phyloP scores from a whole-genome alignment of 2,113 vertebrate genomes.

The Callorhinus ursinus region DNA sequence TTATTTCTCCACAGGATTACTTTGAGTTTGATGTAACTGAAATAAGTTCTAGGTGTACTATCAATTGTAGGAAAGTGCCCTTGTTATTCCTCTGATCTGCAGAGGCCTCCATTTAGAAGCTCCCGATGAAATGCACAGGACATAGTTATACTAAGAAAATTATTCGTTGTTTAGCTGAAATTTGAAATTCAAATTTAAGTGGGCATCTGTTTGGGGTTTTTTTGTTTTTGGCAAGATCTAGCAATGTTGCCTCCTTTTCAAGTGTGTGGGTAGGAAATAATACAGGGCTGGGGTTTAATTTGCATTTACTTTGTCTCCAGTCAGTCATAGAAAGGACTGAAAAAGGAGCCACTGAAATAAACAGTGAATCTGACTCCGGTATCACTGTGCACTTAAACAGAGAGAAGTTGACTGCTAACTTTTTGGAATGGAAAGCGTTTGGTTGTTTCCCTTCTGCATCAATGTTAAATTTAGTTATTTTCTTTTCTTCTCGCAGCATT shows the following conservation, averaged over 20 bases:
- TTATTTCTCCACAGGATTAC: background rate
- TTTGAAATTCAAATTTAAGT: conserved; percentile 42
- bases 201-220: background rate
- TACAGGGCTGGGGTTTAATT: background rate
- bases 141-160: background rate
- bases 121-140: background rate
- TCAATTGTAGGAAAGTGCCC: background rate
- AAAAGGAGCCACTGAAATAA: background rate
- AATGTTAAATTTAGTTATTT: conserved; percentile 12
- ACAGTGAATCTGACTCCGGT: background rate
- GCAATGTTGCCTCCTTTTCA: background rate
- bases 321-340: background rate
- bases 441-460: background rate
- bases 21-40: background rate
- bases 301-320: background rate
- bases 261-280: conserved; percentile 13
- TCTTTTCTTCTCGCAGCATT: background rate
- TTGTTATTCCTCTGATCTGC: conserved; percentile 19
- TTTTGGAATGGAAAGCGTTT: background rate
- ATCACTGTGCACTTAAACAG: background rate
- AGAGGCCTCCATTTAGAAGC: background rate
- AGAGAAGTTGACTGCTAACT: background rate
- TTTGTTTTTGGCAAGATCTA: background rate
- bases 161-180: background rate
- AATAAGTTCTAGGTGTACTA: background rate